Conservation (phyloP, 2,113 vertebrate genomes). For the Lophochroa leadbeateri region DNA sequence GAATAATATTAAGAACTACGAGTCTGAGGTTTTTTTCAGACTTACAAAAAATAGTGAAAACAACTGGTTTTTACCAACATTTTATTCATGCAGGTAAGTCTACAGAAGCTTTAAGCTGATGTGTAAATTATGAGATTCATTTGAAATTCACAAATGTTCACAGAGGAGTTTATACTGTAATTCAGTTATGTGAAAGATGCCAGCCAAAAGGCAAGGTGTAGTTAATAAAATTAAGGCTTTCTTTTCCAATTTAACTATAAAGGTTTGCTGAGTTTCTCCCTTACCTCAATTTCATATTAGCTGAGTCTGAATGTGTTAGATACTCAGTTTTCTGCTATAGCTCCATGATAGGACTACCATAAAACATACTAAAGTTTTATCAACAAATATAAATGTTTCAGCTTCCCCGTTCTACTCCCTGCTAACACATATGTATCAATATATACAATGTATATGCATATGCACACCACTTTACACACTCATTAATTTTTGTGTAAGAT, state of each 20-base stretch:
- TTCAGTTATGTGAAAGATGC: background rate
- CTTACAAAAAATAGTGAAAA: background rate
- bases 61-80: rapidly evolving
- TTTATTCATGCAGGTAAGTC: background rate
- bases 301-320: background rate
- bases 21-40: background rate
- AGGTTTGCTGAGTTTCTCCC: background rate
- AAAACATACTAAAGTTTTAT: background rate
- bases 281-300: rapidly evolving
- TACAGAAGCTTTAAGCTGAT: background rate
- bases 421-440: background rate
- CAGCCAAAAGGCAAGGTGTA: background rate
- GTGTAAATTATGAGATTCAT: background rate
- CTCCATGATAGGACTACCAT: background rate
- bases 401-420: background rate
- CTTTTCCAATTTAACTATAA: background rate
- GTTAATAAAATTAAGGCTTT: background rate
- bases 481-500: background rate
- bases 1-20: background rate
- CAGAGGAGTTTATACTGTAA: background rate
- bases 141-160: background rate
- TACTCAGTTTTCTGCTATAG: background rate
- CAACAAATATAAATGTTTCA: background rate
- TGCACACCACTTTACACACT: background rate
- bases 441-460: background rate